Percentiles rank a stretch among this genome's conserved stretches.
Evolutionary conservation across 1,140 invertebrate genomes (phyloP).

Genomic region (Pteromalus puparum): DNA sequence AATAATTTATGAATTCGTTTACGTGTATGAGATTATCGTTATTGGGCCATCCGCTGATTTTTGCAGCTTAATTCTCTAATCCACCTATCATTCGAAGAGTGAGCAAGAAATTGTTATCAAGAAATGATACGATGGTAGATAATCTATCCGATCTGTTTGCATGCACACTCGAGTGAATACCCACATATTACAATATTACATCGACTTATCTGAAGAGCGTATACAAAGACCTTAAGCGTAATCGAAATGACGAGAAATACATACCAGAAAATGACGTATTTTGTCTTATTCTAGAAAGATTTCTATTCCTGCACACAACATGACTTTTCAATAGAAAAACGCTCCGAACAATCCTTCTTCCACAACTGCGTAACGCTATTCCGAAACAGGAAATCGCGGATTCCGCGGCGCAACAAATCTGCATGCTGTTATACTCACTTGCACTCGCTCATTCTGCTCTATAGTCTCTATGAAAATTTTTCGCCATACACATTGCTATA

Average conservation of each 20-base stretch:
- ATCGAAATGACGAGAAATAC: too few species aligned
- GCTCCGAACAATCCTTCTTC: neutral
- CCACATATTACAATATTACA: too few species aligned
- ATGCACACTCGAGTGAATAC: too few species aligned
- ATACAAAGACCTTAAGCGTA: too few species aligned
- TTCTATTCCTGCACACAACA: neutral
- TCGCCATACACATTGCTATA: neutral
- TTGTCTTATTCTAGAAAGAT: neutral
- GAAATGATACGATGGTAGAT: too few species aligned
- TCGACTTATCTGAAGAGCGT: too few species aligned
- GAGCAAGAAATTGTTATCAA: too few species aligned
- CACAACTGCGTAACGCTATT: neutral
- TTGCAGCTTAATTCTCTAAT: too few species aligned
- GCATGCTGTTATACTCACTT: slow-evolving; percentile 39
- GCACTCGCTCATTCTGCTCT: slow-evolving; percentile 15
- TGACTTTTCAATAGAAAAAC: neutral
- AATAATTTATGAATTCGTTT: slow-evolving; percentile 8
- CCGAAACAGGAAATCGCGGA: slow-evolving; percentile 34
- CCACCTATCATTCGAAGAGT: too few species aligned
- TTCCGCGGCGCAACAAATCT: slow-evolving; percentile 8
- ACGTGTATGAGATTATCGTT: neutral
- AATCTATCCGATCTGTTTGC: too few species aligned
- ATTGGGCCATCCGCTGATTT: too few species aligned
- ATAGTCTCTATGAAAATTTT: slow-evolving; percentile 11
- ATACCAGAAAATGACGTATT: too few species aligned